These are phyloP conservation scores for Tetramorium parvispinum DNA, from an alignment of 1,140 invertebrate species.

Conservation along the genomic window DNA sequence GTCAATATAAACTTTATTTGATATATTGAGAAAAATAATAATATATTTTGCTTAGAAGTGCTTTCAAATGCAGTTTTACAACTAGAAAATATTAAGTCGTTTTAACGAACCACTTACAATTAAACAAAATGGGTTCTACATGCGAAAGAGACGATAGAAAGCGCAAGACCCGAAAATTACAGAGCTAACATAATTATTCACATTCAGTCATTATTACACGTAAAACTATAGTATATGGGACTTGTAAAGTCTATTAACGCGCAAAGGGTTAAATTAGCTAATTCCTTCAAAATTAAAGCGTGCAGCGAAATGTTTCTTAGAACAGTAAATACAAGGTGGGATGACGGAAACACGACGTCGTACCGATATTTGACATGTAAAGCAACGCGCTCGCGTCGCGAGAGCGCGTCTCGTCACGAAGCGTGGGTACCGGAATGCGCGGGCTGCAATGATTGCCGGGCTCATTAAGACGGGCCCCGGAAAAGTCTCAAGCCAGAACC, in stretches of 20 bases:
- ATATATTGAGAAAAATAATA: background rate
- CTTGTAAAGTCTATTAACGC: background rate
- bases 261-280: constrained; percentile 10
- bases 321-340: background rate
- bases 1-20: background rate
- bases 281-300: constrained; percentile 22
- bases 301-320: background rate
- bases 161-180: constrained; percentile 22
- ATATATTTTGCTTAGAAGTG: background rate
- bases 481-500: constrained; percentile 65
- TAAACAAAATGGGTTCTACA: background rate
- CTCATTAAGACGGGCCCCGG: constrained; percentile 65
- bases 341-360: background rate
- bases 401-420: constrained; percentile 28
- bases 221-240: constrained; percentile 25
- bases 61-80: background rate
- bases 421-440: constrained; percentile 73
- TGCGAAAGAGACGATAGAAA: background rate
- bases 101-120: background rate
- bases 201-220: constrained; percentile 25
- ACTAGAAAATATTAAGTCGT: background rate
- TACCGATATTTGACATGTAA: constrained; percentile 27
- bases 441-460: constrained; percentile 57
- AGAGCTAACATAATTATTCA: constrained; percentile 35
- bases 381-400: constrained; percentile 52